Base-by-base conservation (phyloP, 2,888 invertebrate species). In the Rhingia campestris region DNA sequence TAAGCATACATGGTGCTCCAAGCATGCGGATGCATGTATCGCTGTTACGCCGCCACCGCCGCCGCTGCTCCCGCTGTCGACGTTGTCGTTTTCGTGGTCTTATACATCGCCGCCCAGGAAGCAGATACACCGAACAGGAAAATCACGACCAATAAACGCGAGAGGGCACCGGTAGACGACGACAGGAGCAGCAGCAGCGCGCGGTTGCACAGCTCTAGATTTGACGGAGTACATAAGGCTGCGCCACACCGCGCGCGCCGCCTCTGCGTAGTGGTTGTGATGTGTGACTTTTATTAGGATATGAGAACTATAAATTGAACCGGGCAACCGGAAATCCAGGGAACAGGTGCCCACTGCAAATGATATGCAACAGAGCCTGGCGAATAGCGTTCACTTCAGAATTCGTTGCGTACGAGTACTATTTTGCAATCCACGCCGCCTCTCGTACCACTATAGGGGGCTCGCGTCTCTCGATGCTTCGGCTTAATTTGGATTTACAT, bases 311-410 rank as follows among this genome's bases (percentile, higher is more conserved):
- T 84, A 80, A 84, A 80, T 84, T 84, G 79, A 84, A 84, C 74
- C 80, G 82, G 82, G 80, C 80, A 84, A 84, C 82, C 82, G 82
- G 82, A 84, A 84, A 84, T 84, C 79, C 82, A 84, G 67, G 58
- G 74, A 84, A 80, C 82, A 84, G 82, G 82, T 84, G 82, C 82
- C 80, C 74, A 74, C 74, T 74, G 82, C 82, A 79, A 84, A 84
- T 84, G 74, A 84, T 80, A 80, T 84, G 79, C 80, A 84, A 64
- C 82, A 58, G 75, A 82, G 82, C 79, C 80, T 80, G 47, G 79
- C 82, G 67, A 75, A 66, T 72, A 70, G 76, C 76, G 81, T 74
- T 47, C 47, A 30, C 22, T 30, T 81, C 51, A 74, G 75, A 67
- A 74, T 75, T 67, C 64, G 67, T 66, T 76, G 64, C 54, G 61